Evolutionary conservation across 2,113 vertebrate species (phyloP), one percentile per base, ranked within the genome.

Genomic region (Pardalotus punctatus): DNA sequence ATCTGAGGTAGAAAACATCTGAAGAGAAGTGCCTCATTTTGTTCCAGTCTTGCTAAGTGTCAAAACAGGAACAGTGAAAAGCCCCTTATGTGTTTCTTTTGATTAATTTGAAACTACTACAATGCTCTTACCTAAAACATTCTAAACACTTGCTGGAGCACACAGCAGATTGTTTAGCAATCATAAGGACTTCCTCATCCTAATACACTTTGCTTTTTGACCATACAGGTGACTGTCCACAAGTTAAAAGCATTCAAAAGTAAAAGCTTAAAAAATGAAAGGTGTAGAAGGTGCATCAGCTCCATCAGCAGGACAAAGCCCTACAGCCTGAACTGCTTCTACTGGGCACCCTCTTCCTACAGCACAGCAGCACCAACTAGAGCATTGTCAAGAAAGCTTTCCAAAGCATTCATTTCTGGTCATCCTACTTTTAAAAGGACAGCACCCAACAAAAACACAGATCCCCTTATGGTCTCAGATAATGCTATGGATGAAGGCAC

Each of bases 381-480:
- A 5, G 0, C 27, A 33, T 15, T 9, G 10, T 61, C n/a, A 38
- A 5, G 1, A 72, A 53, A 69, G 35, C 40, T 62, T 79, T 47
- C 70, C 8, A 10, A 62, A 72, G 6, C n/a, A 60, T 50, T 61
- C 2, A 58, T 33, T 73, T 70, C 42, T 91, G 45, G 24, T 64
- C 28, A 36, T 38, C 11, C 40, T 82, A 3, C 45, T 88, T 61
- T 80, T 38, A 50, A 65, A 85, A 90, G 53, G 3, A 60, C 27
- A 47, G 23, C 36, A 76, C 22, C n/a, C 51, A 61, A 81, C 61
- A 17, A 69, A 86, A 90, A n/a, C 48, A 56, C 11, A 64, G 42
- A 77, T n/a, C 14, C 6, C 48, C 13, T 48, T 43, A 14, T 0
- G 0, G 17, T 71, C 40, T 53, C 57, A 43, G 24, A 38, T 54